A percentile compares a stretch with the other conserved stretches of the same genome.
phyloP scores from a whole-genome alignment of 2,113 vertebrate genomes.

The Chlorodrepanis virens region DNA sequence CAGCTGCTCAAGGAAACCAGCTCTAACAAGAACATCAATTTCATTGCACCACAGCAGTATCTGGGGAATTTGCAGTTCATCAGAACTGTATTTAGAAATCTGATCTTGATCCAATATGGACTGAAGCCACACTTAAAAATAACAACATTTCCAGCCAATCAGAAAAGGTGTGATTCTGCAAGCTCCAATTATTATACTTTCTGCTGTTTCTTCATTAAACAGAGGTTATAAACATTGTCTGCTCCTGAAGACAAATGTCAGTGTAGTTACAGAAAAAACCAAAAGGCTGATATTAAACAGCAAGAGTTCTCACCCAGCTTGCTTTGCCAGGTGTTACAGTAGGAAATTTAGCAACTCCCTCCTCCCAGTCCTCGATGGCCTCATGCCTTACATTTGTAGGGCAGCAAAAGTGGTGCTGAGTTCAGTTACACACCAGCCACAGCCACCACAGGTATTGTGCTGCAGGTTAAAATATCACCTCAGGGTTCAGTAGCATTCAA shows the following conservation, averaged over 20 bases:
- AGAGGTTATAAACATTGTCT: neutral
- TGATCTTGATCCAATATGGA: neutral
- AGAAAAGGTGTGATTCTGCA: neutral
- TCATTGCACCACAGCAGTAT: neutral
- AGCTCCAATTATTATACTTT: neutral
- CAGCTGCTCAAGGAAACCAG: neutral
- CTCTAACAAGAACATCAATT: neutral
- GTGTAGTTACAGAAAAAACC: neutral
- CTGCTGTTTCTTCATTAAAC: neutral
- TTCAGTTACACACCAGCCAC: neutral
- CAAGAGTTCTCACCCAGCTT: neutral
- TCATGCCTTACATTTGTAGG: neutral
- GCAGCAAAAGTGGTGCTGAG: neutral
- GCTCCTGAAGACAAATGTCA: neutral
- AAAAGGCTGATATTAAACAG: neutral
- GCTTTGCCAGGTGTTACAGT: neutral
- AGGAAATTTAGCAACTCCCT: neutral
- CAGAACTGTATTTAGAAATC: conserved; percentile 9
- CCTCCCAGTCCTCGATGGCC: neutral
- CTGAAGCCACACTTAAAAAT: neutral
- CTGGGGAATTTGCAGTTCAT: conserved; percentile 1
- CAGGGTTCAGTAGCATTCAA: neutral
- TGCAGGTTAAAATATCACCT: neutral
- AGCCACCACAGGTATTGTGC: neutral
- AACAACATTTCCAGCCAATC: neutral